phyloP scores from a whole-genome alignment of 64 coral and sea anemone species.

The Pocillopora verrucosa region DNA sequence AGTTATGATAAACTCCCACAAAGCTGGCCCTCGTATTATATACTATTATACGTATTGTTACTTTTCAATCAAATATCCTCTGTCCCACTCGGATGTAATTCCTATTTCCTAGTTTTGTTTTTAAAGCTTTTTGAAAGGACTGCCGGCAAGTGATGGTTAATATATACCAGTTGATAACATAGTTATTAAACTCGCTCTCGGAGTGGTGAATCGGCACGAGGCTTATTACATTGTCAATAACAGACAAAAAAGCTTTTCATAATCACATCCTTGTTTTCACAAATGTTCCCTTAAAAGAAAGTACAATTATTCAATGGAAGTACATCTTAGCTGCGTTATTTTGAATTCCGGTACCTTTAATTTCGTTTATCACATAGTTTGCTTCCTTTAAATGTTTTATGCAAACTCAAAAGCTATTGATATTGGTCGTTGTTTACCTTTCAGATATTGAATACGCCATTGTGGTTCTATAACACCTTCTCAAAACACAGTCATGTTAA shows the following conservation, averaged over 20 bases:
- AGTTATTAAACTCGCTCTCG: conserved; percentile 31
- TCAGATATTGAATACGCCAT: conserved; percentile 41
- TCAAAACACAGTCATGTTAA: conserved; percentile 38
- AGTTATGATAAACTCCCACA: background rate
- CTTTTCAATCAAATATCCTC: conserved; percentile 35
- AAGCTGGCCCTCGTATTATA: conserved; percentile 17
- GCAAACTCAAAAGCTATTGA: conserved; percentile 22
- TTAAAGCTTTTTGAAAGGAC: conserved; percentile 38
- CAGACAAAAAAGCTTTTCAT: conserved; percentile 46
- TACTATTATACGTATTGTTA: conserved; percentile 44
- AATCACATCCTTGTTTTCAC: conserved; percentile 44
- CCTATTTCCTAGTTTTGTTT: conserved; percentile 54
- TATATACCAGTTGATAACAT: conserved; percentile 29
- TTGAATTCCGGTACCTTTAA: conserved; percentile 51
- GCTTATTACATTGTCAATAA: conserved; percentile 53
- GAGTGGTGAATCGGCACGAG: background rate
- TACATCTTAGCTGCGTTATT: conserved; percentile 30
- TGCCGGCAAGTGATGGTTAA: conserved; percentile 23
- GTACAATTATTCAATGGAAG: conserved; percentile 41
- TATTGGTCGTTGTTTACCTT: conserved; percentile 42
- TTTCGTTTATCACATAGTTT: conserved; percentile 21
- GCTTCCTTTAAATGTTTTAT: conserved; percentile 44
- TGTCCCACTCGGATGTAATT: conserved; percentile 30
- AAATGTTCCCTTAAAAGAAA: conserved; percentile 52
- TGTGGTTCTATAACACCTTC: conserved; percentile 37